Base-by-base conservation (phyloP, 2,888 invertebrate species). In the Acrocyrtus sp. region DNA sequence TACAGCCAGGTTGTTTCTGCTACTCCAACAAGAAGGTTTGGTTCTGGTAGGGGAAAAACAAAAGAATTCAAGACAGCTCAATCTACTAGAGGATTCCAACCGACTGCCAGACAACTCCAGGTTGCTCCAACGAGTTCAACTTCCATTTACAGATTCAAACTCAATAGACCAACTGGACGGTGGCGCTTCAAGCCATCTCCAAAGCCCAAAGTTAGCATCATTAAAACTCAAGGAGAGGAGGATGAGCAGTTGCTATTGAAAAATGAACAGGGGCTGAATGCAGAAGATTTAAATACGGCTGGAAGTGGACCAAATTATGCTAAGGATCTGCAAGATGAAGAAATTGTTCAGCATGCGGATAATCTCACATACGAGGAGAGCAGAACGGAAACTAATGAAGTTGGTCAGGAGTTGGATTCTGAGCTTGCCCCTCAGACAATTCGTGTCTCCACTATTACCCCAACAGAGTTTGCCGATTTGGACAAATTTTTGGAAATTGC, bases 101-200 rank as follows among this genome's bases (percentile, higher is more conserved):
- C 61, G 10, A 69, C 66, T 21, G 62, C 68, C 2, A 45, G 75
- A 51, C 68, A 74, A 43, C 75, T 80, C 43, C 65, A 76, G 48
- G 29, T 75, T 29, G 22, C 29, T 10, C 79, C 81, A 15, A 78
- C 77, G 0, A 53, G 74, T 1, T 79, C 81, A 0, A 75, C 78
- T 2, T 81, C 81, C 27, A 80, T 80, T 70, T 92, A 92, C 83
- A 92, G 93, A 85, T 91, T 93, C 82, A 94, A 94, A 84, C 85
- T 94, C 48, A 92, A 93, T 82, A 88, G 94, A 51, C 88, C 93
- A 15, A 92, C 91, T 54, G 94, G 94, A 61, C 89, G 95, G 80
- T 95, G 95, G 95, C 93, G 94, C 81, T 95, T 94, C 84, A 94
- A 94, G 85, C 93, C 94, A 10, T 92, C 94, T 24, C 91, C 94